Evolutionary conservation across 2,888 invertebrate genomes (phyloP).

Genomic region (Fragum sueziense): DNA sequence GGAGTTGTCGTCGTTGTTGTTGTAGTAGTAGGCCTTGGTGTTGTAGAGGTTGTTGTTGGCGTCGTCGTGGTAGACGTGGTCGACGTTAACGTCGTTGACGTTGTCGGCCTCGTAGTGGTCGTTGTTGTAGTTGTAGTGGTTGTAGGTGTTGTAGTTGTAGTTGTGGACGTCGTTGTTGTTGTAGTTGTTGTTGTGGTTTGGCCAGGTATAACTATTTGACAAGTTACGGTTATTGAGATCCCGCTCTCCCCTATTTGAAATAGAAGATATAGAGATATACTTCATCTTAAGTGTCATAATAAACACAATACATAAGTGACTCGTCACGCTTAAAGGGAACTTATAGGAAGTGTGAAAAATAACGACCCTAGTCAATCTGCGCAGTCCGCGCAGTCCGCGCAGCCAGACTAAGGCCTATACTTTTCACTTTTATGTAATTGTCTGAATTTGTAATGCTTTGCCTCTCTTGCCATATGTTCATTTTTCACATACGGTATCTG

Average conservation of each 20-base stretch:
- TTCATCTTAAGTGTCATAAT: too few species aligned
- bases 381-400: too few species aligned
- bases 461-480: too few species aligned
- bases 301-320: too few species aligned
- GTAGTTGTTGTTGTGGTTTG: not conserved
- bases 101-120: not conserved
- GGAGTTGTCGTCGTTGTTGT: not conserved
- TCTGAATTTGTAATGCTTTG: too few species aligned
- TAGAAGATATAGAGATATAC: not conserved
- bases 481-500: too few species aligned
- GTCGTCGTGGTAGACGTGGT: not conserved
- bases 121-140: not conserved
- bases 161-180: not conserved
- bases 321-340: too few species aligned
- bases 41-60: not conserved
- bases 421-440: too few species aligned
- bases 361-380: too few species aligned
- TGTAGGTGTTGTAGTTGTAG: not conserved
- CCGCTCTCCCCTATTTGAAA: not conserved
- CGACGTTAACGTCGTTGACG: not conserved
- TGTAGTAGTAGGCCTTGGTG: not conserved
- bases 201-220: not conserved
- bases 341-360: too few species aligned
- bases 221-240: not conserved
- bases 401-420: too few species aligned